phyloP scores from a whole-genome alignment of 2,113 vertebrate genomes.

The Saguinus imperator region DNA sequence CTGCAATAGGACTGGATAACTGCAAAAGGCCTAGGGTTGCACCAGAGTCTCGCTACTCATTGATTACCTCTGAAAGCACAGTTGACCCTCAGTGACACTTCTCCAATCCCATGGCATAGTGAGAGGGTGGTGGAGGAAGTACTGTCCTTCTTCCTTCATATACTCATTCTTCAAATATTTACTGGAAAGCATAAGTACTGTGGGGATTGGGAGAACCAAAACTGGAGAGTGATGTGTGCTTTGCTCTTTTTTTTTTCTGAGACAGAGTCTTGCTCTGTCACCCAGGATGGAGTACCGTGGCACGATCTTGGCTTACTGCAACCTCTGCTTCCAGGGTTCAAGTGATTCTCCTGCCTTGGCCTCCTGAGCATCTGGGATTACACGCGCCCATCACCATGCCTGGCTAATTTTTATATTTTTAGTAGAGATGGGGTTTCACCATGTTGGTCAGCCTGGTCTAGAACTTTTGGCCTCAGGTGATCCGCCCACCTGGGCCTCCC shows the following conservation, averaged over 20 bases:
- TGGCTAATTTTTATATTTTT: no score
- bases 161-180: neutral
- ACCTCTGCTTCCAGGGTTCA: no score
- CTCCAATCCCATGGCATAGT: neutral
- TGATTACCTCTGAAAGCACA: neutral
- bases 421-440: no score
- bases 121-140: neutral
- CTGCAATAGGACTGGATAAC: neutral
- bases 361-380: no score
- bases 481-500: no score
- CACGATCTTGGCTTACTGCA: no score
- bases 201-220: neutral
- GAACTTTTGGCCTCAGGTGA: no score
- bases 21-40: no score
- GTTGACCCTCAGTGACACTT: neutral
- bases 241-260: neutral
- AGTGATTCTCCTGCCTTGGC: no score
- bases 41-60: neutral
- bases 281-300: no score
- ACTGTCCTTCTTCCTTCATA: neutral
- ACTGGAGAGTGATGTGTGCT: neutral
- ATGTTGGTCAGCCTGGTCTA: no score
- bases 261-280: no score
- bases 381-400: fast-evolving
- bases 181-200: neutral